Base-by-base conservation (phyloP, 2,888 invertebrate genomes). In the Meghimatium bilineatum region DNA sequence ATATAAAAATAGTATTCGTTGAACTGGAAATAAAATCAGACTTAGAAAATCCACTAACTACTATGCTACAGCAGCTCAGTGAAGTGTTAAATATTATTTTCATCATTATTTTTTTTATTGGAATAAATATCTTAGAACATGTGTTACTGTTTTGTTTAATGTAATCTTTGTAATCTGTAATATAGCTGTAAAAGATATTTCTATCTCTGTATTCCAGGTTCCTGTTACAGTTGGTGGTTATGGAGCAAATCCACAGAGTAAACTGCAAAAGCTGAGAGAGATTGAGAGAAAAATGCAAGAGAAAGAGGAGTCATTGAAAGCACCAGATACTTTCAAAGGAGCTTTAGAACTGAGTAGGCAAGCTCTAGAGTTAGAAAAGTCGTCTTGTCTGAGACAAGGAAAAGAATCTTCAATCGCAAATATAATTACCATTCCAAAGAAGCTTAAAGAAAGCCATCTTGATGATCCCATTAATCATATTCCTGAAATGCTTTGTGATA, bases 341-440 rank as follows among this genome's bases (percentile, higher is more conserved):
- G 44, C 87, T 80, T 80, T 84, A 36, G 69, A 86, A 60, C 81
- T 90, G 82, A 85, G 88, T 34, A 86, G 92, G 29, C 92, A 91
- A 86, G 90, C 90, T 78, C 89, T 91, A 90, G 92, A 92, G 12
- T 82, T 93, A 36, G 92, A 92, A 85, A 89, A 88, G 36, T 88
- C 85, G 32, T 26, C 88, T 23, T 82, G 88, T n/a, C 85, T 88
- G 34, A 80, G 88, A 12, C 80, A 88, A 72, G 82, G 83, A 12
- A 85, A 88, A 23, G 86, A 82, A 52, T 38, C 85, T 23, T 86
- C 86, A 44, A 81, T 91, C 1, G 86, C 88, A n/a, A 85, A 86
- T 44, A 80, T 88, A 56, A 80, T 92, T 12, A 87, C 90, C 0
- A 89, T 78, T 32, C 84, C 86, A 60, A 87, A 85, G 36, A 72